phyloP scores from a whole-genome alignment of 2,797 vertebrate genomes.

The Sebastes diaconus region DNA sequence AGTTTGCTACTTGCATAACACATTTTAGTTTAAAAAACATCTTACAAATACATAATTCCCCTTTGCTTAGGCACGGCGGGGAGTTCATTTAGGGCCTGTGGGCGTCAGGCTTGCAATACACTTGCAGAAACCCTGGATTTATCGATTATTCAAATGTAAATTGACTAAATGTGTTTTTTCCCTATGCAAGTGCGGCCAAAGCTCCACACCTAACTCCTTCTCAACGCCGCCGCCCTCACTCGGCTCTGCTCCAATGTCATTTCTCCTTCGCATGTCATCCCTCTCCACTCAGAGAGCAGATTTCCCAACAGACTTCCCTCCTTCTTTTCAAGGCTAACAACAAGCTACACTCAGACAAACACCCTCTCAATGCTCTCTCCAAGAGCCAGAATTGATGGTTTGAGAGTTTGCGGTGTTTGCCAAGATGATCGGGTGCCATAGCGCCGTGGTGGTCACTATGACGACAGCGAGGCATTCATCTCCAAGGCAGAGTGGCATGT shows the following conservation, averaged over 20 bases:
- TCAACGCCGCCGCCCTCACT: neutral
- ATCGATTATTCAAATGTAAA: neutral
- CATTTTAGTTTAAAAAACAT: no score
- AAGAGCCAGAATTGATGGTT: conserved; percentile 30
- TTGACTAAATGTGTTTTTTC: neutral
- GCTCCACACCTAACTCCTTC: neutral
- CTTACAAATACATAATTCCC: fast-evolving
- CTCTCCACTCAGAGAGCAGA: neutral
- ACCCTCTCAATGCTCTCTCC: neutral
- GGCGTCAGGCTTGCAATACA: no score
- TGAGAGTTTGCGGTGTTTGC: conserved; percentile 46
- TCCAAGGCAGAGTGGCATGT: conserved; percentile 37
- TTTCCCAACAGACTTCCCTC: conserved; percentile 17
- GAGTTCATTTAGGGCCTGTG: no score
- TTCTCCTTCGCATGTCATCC: neutral
- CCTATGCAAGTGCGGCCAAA: neutral
- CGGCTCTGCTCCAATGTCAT: neutral
- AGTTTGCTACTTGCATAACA: no score
- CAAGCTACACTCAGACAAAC: conserved; percentile 20
- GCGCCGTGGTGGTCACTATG: conserved; percentile 61
- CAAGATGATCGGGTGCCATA: conserved; percentile 38
- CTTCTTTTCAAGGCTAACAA: conserved; percentile 27
- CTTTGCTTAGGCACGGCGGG: fast-evolving
- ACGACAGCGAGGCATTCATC: conserved; percentile 63
- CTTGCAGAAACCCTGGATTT: no score